Evolutionary conservation across 1,140 invertebrate species (phyloP), one percentile per base, ranked within the genome.

Genomic region (Thaumatotibia leucotreta): DNA sequence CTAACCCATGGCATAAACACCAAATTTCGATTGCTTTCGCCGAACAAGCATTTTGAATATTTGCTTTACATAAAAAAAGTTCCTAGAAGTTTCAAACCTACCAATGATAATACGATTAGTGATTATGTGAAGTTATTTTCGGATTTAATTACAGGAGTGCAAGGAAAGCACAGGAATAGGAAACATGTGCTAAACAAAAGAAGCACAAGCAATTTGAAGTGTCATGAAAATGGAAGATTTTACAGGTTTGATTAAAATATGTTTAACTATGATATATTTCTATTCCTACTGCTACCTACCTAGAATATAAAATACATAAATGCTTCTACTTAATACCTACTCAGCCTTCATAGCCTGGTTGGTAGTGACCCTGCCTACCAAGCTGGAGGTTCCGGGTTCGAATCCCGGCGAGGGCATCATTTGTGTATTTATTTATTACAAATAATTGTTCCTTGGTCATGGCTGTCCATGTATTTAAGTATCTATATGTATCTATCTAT

Each of bases 181-280:
- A 45, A 84, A 73, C 71, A 79, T 69, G 73, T 83, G 35, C 17
- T 45, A 45, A 66, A 66, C 50, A 84, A 84, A 75, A 74, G 83
- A 64, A 89, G 84, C 74, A 68, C 81, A 58, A 72, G 73, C 32
- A 75, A 86, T 69, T 71, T 91, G 31, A 83, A 88, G 67, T 97
- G 96, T 77, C 88, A 95, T 54, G 93, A 95, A 85, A 95, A 95
- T 80, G 95, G 93, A 63, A 93, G 95, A 75, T 97, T 96, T 88
- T 97, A 96, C 86, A 92, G 96, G 77, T 88, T 66, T 62, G 73
- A 64, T 61, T 10, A 17, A n/a, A n/a, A n/a, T n/a, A n/a, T n/a
- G n/a, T n/a, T n/a, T n/a, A n/a, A n/a, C n/a, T n/a, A n/a, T n/a
- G n/a, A n/a, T n/a, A n/a, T n/a, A n/a, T n/a, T n/a, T n/a, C n/a